Evolutionary conservation across 2,113 vertebrate genomes (phyloP).

Genomic region (Leptodactylus fuscus): DNA sequence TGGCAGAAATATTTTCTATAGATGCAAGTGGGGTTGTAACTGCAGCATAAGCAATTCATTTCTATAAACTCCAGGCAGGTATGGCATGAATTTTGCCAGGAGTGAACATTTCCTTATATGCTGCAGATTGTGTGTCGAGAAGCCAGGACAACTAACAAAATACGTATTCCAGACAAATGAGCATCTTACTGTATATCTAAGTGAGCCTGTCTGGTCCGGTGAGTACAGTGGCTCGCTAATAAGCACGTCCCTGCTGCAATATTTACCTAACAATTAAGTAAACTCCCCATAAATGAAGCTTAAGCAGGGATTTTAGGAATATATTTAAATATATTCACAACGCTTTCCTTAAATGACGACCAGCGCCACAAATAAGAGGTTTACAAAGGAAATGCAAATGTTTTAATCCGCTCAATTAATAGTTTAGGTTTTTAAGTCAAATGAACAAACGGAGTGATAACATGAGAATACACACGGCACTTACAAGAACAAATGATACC

Average conservation of each 20-base stretch:
- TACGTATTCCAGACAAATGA: not conserved
- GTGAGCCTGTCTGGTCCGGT: not conserved
- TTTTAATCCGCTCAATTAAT: constrained; percentile 54
- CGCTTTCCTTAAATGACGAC: constrained; percentile 20
- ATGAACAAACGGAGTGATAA: constrained; percentile 37
- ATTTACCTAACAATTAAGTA: constrained; percentile 41
- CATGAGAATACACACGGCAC: constrained; percentile 22
- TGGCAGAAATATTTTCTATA: too few species aligned
- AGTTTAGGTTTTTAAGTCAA: constrained; percentile 22
- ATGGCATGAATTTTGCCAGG: too few species aligned
- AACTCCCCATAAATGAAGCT: constrained; percentile 20
- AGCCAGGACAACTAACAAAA: not conserved
- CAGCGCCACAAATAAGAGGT: constrained; percentile 29
- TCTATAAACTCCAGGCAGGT: too few species aligned
- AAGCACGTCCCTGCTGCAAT: not conserved
- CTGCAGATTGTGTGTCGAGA: not conserved
- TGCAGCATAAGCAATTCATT: too few species aligned
- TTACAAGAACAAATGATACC: constrained; percentile 36
- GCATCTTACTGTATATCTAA: not conserved
- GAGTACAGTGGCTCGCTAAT: not conserved
- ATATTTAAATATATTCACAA: constrained; percentile 55
- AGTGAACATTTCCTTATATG: too few species aligned
- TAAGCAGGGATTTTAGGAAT: constrained; percentile 43
- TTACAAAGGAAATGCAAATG: constrained; percentile 60
- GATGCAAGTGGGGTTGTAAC: too few species aligned